Base-by-base conservation (phyloP, 2,797 vertebrate species). In the Phataginus tetradactyla region DNA sequence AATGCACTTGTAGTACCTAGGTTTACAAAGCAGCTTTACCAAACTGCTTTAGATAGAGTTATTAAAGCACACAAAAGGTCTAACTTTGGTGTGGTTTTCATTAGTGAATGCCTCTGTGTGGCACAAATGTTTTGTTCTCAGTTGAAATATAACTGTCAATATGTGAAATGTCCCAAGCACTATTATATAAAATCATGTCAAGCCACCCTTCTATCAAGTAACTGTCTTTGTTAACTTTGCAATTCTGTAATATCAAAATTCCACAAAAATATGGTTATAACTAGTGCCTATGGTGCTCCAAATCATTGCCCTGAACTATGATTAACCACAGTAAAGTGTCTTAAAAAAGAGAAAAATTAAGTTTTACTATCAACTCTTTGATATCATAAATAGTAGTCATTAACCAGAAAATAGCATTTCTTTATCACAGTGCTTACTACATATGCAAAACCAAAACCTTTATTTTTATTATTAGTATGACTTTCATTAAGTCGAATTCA, bases 321-420 rank as follows among this genome's bases (percentile, higher is more conserved):
- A 42, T 15, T 80, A 4, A 61, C 57, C 37, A 29, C 1, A 9
- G 17, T 11, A 21, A 64, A 45, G 13, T n/a, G 23, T 85, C 59
- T 79, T 89, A 72, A 71, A 53, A 49, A 83, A 72, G 29, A 84
- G 32, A 61, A 55, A 87, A 66, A 25, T 6, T 12, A 57, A 64
- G 29, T 51, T 91, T 74, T 37, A 39, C n/a, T 88, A 39, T 84
- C 20, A 83, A 59, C 21, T 92, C 21, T 74, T 39, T 77, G 84
- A 42, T 34, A 81, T 12, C 2, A 27, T 45, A 63, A 77, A 57
- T 11, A 64, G 4, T n/a, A 13, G 49, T 17, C 39, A 68, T 53
- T 59, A 42, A 69, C 34, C 59, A 89, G 84, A 93, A 42, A 45
- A 80, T 0, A 61, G 49, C 17, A 49, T 49, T 88, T 88, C 59